phyloP scores from a whole-genome alignment of 2,797 vertebrate genomes.

The Distichodus sexfasciatus region DNA sequence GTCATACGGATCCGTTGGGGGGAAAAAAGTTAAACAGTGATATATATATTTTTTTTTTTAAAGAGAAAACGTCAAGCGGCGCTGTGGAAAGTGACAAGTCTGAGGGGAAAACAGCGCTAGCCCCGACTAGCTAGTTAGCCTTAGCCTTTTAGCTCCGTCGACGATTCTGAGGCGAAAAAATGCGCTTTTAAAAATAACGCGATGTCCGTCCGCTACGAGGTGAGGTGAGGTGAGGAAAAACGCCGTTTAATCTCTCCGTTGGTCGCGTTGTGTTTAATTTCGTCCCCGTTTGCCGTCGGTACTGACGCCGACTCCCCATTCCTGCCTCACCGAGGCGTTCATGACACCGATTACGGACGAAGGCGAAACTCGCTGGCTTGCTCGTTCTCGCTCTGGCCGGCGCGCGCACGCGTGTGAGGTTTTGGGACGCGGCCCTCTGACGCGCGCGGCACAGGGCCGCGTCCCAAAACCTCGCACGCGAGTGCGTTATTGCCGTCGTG shows the following conservation, averaged over 20 bases:
- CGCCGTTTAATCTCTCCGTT: constrained; percentile 8
- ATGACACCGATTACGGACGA: constrained; percentile 69
- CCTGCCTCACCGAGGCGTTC: constrained; percentile 69
- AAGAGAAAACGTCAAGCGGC: constrained; percentile 39
- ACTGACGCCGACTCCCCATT: constrained; percentile 77
- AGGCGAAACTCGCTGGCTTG: constrained; percentile 34
- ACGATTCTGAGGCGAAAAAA: constrained; percentile 11
- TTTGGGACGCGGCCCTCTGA: too few relatives aligned
- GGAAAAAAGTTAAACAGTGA: too few relatives aligned
- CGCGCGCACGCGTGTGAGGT: too few relatives aligned
- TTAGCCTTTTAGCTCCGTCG: constrained; percentile 17
- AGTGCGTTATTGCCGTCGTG: too few relatives aligned
- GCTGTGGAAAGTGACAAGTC: constrained; percentile 48
- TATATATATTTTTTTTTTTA: too few relatives aligned
- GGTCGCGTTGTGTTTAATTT: constrained; percentile 39
- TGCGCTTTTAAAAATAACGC: too few relatives aligned
- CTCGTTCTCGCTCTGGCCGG: too few relatives aligned
- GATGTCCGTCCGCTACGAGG: too few relatives aligned
- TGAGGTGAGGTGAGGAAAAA: neutral
- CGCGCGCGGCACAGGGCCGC: too few relatives aligned
- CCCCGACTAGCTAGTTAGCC: too few relatives aligned
- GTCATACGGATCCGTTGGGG: constrained; percentile 16
- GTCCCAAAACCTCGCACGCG: too few relatives aligned
- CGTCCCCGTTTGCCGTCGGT: constrained; percentile 57
- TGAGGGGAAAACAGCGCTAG: too few relatives aligned